Base-by-base conservation (phyloP, 30 jellyfish, hydroid and myxozoan species). In the Clytia hemisphaerica region DNA sequence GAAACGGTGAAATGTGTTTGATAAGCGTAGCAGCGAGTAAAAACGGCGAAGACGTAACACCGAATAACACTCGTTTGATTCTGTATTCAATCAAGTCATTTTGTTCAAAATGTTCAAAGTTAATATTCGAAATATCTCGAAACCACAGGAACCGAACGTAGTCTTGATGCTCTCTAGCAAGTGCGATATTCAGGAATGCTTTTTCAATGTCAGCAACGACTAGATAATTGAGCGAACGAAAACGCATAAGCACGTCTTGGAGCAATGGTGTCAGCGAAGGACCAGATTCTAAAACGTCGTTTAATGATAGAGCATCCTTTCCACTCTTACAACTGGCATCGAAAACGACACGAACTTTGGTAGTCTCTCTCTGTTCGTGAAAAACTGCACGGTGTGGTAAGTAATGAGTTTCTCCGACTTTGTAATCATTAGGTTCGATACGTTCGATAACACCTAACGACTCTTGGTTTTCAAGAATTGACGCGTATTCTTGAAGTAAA, bases 301-400 rank as follows among this genome's bases (percentile, higher is more conserved):
- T 81, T 34, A 81, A 40, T n/a, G 84, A 73, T n/a, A n/a, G n/a
- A n/a, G n/a, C n/a, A n/a, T n/a, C n/a, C 6, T 28, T 24, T 27
- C 76, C 67, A 33, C 33, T 18, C 28, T 0, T 4, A 21, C 67
- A 1, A 33, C 76, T 74, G 33, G 92, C 92, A 48, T 73, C 94
- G 57, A 46, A 82, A 37, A 72, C 85, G 6, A 82, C 27, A 15
- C 94, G 78, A 4, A 63, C 80, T 65, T 82, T 82, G 38, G 94
- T 72, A 26, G 92, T 82, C 38, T 33, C 48, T 30, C 57, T 62
- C 42, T 73, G 80, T 22, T 74, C 70, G 9, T 85, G 80, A 12
- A 73, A 26, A 15, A 83, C 94, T 26, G 91, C 80, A 25, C 83
- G 84, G 61, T 83, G 84, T 9, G 80, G 85, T 25, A 83, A 45